A percentile compares a stretch with the other conserved stretches of the same genome.
These are phyloP conservation scores for Lepidocyrtoides sp. DNA, from an alignment of 2,888 invertebrate species.

Conservation along the genomic window DNA sequence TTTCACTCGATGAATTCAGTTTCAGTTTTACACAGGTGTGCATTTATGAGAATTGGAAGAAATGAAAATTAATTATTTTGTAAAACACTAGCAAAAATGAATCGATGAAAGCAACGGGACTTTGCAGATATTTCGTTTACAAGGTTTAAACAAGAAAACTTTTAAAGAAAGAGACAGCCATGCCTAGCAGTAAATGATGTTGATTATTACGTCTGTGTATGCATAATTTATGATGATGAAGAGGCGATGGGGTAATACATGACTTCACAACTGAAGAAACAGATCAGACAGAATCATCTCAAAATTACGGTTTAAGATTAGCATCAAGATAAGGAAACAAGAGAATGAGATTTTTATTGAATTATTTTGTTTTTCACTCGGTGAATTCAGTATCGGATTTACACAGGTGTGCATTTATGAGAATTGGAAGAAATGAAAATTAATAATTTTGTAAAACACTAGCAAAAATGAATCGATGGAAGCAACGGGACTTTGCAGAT, in stretches of 20 bases:
- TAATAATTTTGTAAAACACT: too few relatives aligned
- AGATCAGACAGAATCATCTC: too few relatives aligned
- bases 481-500: not conserved
- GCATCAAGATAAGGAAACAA: not conserved
- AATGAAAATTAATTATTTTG: not conserved
- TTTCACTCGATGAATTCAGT: not conserved
- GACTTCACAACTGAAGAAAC: not conserved
- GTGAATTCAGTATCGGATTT: not conserved
- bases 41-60: not conserved
- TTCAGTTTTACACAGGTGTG: not conserved
- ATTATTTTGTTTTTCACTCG: not conserved
- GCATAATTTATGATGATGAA: not conserved
- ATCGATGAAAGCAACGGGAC: not conserved
- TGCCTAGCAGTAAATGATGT: too few relatives aligned
- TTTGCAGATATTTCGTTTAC: too few relatives aligned
- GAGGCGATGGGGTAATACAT: not conserved
- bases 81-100: too few relatives aligned
- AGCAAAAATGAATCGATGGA: too few relatives aligned
- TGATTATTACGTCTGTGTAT: too few relatives aligned
- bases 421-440: not conserved
- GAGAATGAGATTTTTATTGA: not conserved
- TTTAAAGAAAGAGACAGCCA: too few relatives aligned
- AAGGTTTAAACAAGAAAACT: too few relatives aligned
- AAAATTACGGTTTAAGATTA: too few relatives aligned
- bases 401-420: not conserved